A percentile compares a stretch with the other conserved stretches of the same genome.
phyloP scores from a whole-genome alignment of 2,113 vertebrate species.

The Tychaedon coryphoeus region DNA sequence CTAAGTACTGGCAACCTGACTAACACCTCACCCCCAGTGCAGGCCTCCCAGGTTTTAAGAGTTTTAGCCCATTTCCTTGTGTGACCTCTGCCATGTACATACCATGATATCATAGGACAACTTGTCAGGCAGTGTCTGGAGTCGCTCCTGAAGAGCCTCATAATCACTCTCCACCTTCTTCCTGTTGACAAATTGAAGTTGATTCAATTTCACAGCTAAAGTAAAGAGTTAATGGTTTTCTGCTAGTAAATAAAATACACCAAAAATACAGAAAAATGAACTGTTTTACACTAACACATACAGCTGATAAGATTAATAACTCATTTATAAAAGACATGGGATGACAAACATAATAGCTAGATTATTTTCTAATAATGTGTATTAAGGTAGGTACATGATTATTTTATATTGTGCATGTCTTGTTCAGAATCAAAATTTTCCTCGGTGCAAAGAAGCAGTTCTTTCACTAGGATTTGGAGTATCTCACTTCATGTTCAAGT shows the following conservation, averaged over 20 bases:
- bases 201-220: not conserved
- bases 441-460: not conserved
- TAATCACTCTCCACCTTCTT: constrained; percentile 90
- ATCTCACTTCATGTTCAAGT: not conserved
- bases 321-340: not conserved
- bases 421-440: not conserved
- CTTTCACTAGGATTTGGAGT: not conserved
- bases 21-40: not conserved
- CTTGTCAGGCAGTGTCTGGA: constrained; percentile 86
- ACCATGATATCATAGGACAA: constrained; percentile 92
- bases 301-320: not conserved
- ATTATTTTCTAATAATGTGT: not conserved
- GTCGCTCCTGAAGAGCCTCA: constrained; percentile 84
- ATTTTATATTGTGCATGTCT: not conserved
- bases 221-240: not conserved
- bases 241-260: not conserved
- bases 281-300: not conserved
- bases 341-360: not conserved
- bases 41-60: not conserved
- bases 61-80: not conserved
- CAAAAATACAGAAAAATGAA: not conserved
- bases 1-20: not conserved
- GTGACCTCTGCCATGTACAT: constrained; percentile 31
- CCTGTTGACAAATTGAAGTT: constrained; percentile 75
- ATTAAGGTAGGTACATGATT: not conserved